phyloP scores from a whole-genome alignment of 2,113 vertebrate species.

The Empidonax alnorum region DNA sequence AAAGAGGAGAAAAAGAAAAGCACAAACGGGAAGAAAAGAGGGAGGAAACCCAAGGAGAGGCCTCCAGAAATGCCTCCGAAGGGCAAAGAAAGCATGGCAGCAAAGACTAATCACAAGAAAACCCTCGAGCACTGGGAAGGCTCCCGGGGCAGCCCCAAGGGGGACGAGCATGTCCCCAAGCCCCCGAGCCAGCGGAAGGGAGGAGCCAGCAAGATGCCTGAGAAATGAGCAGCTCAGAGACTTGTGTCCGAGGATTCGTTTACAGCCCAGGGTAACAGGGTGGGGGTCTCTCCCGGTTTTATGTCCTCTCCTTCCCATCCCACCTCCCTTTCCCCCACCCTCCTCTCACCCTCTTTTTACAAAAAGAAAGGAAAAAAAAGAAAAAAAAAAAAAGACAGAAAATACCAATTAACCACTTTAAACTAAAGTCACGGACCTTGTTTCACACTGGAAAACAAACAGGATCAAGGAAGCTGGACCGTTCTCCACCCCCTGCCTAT shows the following conservation, averaged over 20 bases:
- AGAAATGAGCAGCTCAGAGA: slow-evolving; percentile 73
- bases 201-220: slow-evolving; percentile 63
- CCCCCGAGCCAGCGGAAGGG: slow-evolving; percentile 61
- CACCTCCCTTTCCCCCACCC: neutral
- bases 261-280: slow-evolving; percentile 64
- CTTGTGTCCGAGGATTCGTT: slow-evolving; percentile 63
- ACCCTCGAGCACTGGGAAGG: slow-evolving; percentile 41
- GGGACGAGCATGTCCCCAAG: slow-evolving; percentile 58
- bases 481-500: neutral
- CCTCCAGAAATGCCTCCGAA: slow-evolving; percentile 54
- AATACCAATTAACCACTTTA: slow-evolving; percentile 61
- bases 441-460: slow-evolving; percentile 64
- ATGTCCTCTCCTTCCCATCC: neutral
- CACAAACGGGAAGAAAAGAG: slow-evolving; percentile 86
- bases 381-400: neutral
- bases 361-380: neutral
- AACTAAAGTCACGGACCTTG: slow-evolving; percentile 39
- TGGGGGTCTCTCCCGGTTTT: slow-evolving; percentile 21
- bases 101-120: slow-evolving; percentile 71
- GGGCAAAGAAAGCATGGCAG: slow-evolving; percentile 40
- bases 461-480: neutral
- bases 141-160: slow-evolving; percentile 48
- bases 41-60: slow-evolving; percentile 91
- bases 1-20: slow-evolving; percentile 80
- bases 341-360: neutral